Evolutionary conservation across 2,113 vertebrate species (phyloP), one percentile per base, ranked within the genome.

Genomic region (Aythya baeri): DNA sequence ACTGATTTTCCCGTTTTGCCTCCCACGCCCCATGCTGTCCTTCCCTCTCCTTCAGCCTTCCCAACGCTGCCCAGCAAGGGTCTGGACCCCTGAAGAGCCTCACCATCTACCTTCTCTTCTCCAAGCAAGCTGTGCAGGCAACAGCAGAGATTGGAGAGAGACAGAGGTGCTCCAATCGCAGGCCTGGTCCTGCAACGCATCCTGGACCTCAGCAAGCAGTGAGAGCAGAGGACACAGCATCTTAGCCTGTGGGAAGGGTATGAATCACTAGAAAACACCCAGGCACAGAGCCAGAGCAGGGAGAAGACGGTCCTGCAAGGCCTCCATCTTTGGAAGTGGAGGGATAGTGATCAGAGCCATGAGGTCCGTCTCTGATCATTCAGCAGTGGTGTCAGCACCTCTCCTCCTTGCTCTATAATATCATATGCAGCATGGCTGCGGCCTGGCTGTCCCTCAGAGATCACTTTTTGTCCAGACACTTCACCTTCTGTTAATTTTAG

Each of bases 221-320:
- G 2, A 68, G 43, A 95, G 86, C 72, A 78, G 88, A 81, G 85
- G 83, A 81, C 55, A 46, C 46, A 57, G 76, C 68, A 62, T 78
- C 89, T 91, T 14, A 75, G 89, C 58, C 34, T 2, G 34, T 10
- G 88, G 88, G 92, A 70, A 86, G 72, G 44, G 92, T 62, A 93
- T 95, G 93, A 95, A 95, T 89, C 96, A 92, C 91, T 75, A 58
- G 82, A 91, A 95, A 95, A 94, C 62, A 89, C n/a, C 44, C 71
- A 92, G 95, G 86, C 83, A 85, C 3, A 2, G 86, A 93, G 94
- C 65, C 94, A 94, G 71, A 92, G 67, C 67, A 87, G 67, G 55
- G 66, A 92, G 84, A 89, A 76, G 71, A 91, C 32, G 23, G 91
- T 91, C 84, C 88, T 86, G 62, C 1, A 2, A 92, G 80, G 80